Evolutionary conservation across 1,140 invertebrate genomes (phyloP).

Genomic region (Formica exsecta): DNA sequence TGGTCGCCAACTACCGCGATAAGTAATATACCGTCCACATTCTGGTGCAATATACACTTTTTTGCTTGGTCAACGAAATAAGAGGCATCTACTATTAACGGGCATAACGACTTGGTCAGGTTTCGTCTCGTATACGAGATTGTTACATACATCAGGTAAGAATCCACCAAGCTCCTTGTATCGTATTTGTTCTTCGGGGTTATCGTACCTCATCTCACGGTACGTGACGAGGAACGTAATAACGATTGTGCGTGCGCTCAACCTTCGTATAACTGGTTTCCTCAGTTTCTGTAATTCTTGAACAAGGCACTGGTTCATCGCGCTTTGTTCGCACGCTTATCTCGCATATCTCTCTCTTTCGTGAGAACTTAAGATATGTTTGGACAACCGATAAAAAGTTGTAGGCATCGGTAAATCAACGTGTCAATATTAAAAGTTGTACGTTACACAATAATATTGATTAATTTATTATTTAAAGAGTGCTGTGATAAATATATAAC

Average conservation of each 20-base stretch:
- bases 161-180: slow-evolving; percentile 73
- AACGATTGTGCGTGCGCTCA: slow-evolving; percentile 76
- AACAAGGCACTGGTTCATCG: slow-evolving; percentile 70
- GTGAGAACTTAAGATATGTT: slow-evolving; percentile 14
- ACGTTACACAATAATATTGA: background rate
- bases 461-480: background rate
- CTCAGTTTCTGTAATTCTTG: slow-evolving; percentile 81
- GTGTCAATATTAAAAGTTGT: background rate
- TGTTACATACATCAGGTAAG: slow-evolving; percentile 64
- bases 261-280: slow-evolving; percentile 80
- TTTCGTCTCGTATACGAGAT: slow-evolving; percentile 51
- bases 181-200: slow-evolving; percentile 81
- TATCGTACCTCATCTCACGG: slow-evolving; percentile 82
- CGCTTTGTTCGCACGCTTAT: slow-evolving; percentile 72
- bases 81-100: slow-evolving; percentile 51
- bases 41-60: slow-evolving; percentile 16
- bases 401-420: background rate
- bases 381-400: background rate
- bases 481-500: background rate
- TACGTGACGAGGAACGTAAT: slow-evolving; percentile 83
- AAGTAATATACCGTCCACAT: slow-evolving; percentile 43
- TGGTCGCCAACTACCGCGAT: background rate
- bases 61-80: slow-evolving; percentile 44
- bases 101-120: slow-evolving; percentile 48
- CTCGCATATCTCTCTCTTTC: background rate